Evolutionary conservation across 1,140 invertebrate genomes (phyloP).

Genomic region (Halictus rubicundus): DNA sequence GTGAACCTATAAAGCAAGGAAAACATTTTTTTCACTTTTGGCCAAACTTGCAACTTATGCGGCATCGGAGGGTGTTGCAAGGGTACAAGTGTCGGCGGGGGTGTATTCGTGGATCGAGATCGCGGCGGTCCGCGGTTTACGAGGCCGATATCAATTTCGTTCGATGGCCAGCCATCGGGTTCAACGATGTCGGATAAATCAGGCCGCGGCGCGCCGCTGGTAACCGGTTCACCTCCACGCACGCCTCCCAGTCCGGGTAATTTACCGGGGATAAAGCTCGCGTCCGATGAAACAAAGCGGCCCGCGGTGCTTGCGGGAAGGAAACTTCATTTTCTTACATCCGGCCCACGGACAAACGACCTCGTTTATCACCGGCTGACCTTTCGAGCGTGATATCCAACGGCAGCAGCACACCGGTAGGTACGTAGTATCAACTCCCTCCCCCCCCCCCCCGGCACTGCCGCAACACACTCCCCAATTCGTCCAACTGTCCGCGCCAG

Average conservation of each 20-base stretch:
- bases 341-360: constrained; percentile 66
- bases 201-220: constrained; percentile 25
- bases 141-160: constrained; percentile 43
- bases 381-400: constrained; percentile 65
- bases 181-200: constrained; percentile 35
- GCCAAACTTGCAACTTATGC: no score
- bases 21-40: no score
- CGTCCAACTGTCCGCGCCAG: constrained; percentile 66
- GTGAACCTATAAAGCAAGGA: no score
- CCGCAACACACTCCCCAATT: constrained; percentile 64
- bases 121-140: no score
- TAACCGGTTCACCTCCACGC: constrained; percentile 53
- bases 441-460: neutral
- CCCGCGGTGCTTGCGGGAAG: constrained; percentile 61
- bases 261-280: constrained; percentile 61
- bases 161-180: constrained; percentile 24
- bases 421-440: no score
- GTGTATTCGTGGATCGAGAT: no score
- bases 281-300: constrained; percentile 63
- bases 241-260: constrained; percentile 53
- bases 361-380: constrained; percentile 71
- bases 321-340: constrained; percentile 73
- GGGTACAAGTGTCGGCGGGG: no score
- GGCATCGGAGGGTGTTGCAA: no score
- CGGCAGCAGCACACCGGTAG: constrained; percentile 14